These are phyloP conservation scores for Antedon mediterranea DNA, from an alignment of 53 echinoderm and acorn worm species.

Conservation along the genomic window DNA sequence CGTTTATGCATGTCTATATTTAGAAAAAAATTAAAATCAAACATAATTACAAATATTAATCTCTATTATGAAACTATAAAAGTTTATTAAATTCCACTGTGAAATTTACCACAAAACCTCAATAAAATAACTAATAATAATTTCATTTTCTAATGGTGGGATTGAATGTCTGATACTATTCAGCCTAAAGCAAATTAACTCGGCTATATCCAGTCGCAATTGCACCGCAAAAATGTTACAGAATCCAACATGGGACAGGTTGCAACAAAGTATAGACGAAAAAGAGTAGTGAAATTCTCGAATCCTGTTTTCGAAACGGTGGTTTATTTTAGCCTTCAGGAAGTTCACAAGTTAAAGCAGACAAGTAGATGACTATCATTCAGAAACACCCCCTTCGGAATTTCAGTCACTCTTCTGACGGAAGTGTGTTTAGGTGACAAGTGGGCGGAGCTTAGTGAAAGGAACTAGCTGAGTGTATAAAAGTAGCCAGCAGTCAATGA, in stretches of 20 bases:
- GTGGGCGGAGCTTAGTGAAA: background rate
- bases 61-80: no score
- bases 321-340: background rate
- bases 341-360: background rate
- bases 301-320: background rate
- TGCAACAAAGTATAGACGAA: background rate
- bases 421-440: background rate
- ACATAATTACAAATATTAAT: no score
- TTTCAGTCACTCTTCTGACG: background rate
- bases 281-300: background rate
- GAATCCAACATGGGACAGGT: background rate
- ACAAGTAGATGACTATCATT: background rate
- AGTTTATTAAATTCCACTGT: background rate
- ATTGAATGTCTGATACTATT: background rate
- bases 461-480: background rate
- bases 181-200: background rate
- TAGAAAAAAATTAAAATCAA: no score
- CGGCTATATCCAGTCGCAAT: background rate
- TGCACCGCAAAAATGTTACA: background rate
- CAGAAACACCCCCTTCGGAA: background rate
- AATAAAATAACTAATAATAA: background rate
- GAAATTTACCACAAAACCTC: background rate
- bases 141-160: background rate
- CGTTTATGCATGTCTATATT: no score
- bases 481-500: background rate